Evolutionary conservation across 23 tunicate species (phyloP), one percentile per base, ranked within the genome.

Genomic region (Clavelina lepadiformis): DNA sequence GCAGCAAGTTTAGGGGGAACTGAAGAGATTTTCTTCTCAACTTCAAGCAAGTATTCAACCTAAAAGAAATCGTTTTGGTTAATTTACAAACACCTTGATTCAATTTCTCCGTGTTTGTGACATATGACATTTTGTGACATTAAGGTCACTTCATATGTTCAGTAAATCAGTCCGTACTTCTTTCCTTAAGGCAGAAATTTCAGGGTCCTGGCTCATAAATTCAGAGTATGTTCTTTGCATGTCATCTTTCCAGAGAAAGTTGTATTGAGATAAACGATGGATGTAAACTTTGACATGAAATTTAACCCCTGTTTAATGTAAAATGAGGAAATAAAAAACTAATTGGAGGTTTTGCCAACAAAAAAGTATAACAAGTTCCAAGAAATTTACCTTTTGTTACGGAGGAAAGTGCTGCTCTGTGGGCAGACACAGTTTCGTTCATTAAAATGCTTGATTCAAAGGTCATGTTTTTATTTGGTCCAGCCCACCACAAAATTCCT

Each of bases 181-280:
- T 71, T 86, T 86, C 50, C 95, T 71, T 2, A 71, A 77, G 26
- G 71, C 95, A 22, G 75, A 19, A 26, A 77, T 86, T 19, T 72
- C 84, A 2, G 96, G 96, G 51, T 74, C 73, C 0, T 47, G 7
- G 5, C 38, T 32, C 96, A 87, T 87, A 71, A 87, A 87, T 8
- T 74, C 67, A 49, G 77, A 36, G 67, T 87, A 68, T 3, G 74
- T 57, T 50, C 86, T 33, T 35, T 87, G 86, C 86, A 87, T 79
- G 77, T 87, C 86, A 20, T 87, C 96, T 54, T 74, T 73, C 86
- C 86, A 87, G 49, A 87, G 31, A 61, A 87, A 87, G 58, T 87
- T 87, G 73, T 79, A 87, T 51, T 87, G 96, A 21, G 80, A 58
- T 2, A 87, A 50, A 33, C 72, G 78, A 21, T 66, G 79, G 5